phyloP scores from a whole-genome alignment of 2,113 vertebrate species.

The Oryzias curvinotus region DNA sequence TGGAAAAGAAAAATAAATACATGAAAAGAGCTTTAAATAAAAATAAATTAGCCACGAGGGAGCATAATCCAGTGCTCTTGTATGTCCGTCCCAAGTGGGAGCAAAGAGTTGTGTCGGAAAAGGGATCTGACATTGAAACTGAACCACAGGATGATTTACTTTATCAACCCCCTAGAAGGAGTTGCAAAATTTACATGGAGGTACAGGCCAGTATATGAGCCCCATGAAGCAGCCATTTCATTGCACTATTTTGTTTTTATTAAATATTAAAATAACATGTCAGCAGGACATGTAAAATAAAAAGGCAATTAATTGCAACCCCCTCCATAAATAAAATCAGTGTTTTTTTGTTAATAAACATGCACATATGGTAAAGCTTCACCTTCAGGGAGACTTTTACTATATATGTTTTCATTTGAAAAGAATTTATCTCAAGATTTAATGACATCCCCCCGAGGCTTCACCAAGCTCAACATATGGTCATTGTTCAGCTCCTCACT shows the following conservation, averaged over 20 bases:
- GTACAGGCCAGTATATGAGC: no score
- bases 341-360: constrained; percentile 63
- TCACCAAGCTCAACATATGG: constrained; percentile 65
- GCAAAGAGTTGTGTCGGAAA: no score
- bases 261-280: no score
- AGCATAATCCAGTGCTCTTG: no score
- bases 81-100: no score
- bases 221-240: constrained; percentile 26
- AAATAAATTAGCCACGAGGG: no score
- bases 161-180: no score
- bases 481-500: constrained; percentile 60
- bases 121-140: no score
- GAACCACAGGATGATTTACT: no score
- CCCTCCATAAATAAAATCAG: constrained; percentile 39
- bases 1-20: no score
- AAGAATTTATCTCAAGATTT: constrained; percentile 64
- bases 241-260: neutral
- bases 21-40: no score
- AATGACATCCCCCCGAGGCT: constrained; percentile 62
- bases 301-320: constrained; percentile 59
- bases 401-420: constrained; percentile 65
- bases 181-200: no score
- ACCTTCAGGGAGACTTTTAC: constrained; percentile 62
- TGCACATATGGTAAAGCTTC: constrained; percentile 58
- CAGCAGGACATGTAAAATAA: constrained; percentile 7